Conservation (phyloP, 2,113 vertebrate species). For the Cottus gobio region DNA sequence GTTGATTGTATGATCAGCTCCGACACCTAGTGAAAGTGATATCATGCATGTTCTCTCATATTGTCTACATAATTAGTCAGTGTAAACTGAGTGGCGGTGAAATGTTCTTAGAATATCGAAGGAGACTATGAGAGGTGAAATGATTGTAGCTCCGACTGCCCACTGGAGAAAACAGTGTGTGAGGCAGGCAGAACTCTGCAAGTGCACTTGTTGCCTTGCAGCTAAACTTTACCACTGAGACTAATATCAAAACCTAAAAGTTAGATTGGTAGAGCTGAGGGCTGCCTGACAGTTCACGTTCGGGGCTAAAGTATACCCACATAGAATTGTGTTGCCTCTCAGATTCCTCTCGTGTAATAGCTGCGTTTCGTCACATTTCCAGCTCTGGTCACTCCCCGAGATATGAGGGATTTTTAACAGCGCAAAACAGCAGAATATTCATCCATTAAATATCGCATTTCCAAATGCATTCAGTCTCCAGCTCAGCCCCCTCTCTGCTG, state of each 20-base stretch:
- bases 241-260: conserved; percentile 17
- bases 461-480: not conserved
- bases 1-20: not conserved
- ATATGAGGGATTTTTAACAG: not conserved
- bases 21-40: not conserved
- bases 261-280: conserved; percentile 11
- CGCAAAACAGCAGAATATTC: conserved; percentile 22
- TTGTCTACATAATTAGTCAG: not conserved
- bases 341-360: conserved; percentile 1
- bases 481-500: conserved; percentile 27
- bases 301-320: conserved; percentile 2
- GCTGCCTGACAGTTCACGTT: not conserved
- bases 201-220: not conserved
- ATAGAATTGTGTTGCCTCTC: not conserved
- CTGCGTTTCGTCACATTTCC: conserved; percentile 6
- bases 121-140: not conserved
- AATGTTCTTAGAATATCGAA: not conserved
- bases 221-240: conserved; percentile 18
- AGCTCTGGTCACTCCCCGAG: not conserved
- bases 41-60: not conserved
- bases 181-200: not conserved
- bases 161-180: not conserved
- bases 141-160: not conserved
- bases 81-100: not conserved
- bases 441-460: conserved; percentile 4